A percentile compares a stretch with the other conserved stretches of the same genome.
phyloP scores from a whole-genome alignment of 2,113 vertebrate genomes.

The Xenus cinereus region DNA sequence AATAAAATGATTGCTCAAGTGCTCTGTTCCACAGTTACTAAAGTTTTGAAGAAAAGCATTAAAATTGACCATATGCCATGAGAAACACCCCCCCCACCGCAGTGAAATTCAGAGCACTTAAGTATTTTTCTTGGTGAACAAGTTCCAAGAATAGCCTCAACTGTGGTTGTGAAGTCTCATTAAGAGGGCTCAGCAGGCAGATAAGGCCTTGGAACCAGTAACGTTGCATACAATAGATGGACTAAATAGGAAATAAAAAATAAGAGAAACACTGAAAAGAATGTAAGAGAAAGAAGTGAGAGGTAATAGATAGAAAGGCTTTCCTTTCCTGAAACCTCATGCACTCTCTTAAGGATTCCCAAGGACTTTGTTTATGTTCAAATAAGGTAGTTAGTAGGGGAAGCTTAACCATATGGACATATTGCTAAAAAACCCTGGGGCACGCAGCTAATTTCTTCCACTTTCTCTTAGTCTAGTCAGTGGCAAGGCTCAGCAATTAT shows the following conservation, averaged over 20 bases:
- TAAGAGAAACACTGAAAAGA: not conserved
- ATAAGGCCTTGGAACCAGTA: not conserved
- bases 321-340: not conserved
- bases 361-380: not conserved
- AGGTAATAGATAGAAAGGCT: not conserved
- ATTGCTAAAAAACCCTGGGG: not conserved
- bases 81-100: not conserved
- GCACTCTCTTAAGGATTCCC: not conserved
- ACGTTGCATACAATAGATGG: not conserved
- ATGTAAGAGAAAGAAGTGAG: not conserved
- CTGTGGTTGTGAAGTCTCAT: not conserved
- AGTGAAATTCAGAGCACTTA: not conserved
- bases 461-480: not conserved
- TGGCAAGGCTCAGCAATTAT: not conserved
- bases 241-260: not conserved
- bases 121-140: not conserved
- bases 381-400: not conserved
- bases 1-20: not conserved
- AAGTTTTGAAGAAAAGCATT: not conserved
- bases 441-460: not conserved
- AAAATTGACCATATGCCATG: not conserved
- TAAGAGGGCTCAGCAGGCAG: not conserved
- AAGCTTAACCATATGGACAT: not conserved
- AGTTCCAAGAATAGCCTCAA: not conserved
- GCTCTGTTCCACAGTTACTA: not conserved